A percentile compares a stretch with the other conserved stretches of the same genome.
Conservation (phyloP, 2,113 vertebrate genomes). For the Tilapia sparmanii region DNA sequence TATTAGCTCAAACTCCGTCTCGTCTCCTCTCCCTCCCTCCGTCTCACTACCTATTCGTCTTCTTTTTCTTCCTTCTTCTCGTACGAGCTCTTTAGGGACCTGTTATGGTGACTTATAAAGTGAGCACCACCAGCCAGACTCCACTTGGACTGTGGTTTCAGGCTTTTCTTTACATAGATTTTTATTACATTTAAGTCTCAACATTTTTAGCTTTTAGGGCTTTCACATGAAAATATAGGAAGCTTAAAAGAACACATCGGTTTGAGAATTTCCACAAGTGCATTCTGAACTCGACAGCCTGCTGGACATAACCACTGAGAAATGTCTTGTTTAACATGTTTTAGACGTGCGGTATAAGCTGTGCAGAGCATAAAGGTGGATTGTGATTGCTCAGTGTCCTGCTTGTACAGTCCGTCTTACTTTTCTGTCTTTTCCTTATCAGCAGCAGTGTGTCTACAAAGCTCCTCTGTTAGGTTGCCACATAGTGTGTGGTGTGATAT, state of each 20-base stretch:
- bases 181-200: neutral
- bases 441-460: neutral
- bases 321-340: neutral
- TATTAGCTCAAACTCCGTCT: conserved; percentile 43
- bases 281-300: neutral
- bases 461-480: neutral
- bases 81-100: neutral
- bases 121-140: neutral
- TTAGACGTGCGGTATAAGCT: neutral
- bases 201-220: neutral
- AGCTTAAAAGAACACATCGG: neutral
- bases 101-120: conserved; percentile 30
- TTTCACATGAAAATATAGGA: neutral
- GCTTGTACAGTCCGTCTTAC: neutral
- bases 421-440: neutral
- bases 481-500: neutral
- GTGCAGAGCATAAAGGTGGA: neutral
- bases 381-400: neutral
- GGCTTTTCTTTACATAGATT: neutral
- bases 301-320: neutral
- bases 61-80: neutral
- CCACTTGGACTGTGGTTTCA: neutral
- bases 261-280: neutral
- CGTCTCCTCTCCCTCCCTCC: neutral
- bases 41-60: neutral